These are phyloP conservation scores for Anarrhichthys ocellatus DNA, from an alignment of 2,113 vertebrate genomes.

Conservation along the genomic window DNA sequence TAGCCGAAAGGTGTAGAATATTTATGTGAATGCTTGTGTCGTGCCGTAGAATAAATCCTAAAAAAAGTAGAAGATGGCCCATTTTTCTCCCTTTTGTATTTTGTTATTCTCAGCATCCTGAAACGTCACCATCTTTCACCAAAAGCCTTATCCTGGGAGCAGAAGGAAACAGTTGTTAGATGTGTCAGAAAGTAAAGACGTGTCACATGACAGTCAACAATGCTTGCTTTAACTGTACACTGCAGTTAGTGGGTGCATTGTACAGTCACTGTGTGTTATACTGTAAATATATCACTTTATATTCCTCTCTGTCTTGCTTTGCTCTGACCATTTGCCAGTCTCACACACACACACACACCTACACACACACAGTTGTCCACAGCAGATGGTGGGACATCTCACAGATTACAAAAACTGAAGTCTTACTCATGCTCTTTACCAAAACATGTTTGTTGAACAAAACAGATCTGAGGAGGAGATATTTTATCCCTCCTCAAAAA, in stretches of 20 bases:
- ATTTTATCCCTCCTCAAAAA: not conserved
- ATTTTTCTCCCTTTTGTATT: slow-evolving; percentile 15
- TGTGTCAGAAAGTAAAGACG: not conserved
- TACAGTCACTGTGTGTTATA: not conserved
- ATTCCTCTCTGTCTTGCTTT: not conserved
- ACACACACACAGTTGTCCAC: slow-evolving; percentile 11
- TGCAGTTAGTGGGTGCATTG: not conserved
- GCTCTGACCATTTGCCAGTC: not conserved
- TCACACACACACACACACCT: not conserved
- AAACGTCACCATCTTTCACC: slow-evolving; percentile 12
- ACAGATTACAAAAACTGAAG: slow-evolving; percentile 27
- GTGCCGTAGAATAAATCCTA: slow-evolving; percentile 11
- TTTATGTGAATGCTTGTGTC: slow-evolving; percentile 2
- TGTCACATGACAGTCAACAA: not conserved
- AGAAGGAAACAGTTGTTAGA: not conserved
- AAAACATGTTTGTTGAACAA: slow-evolving; percentile 26
- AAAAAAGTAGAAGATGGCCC: slow-evolving; percentile 33
- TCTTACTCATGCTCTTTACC: slow-evolving; percentile 25
- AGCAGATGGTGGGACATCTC: slow-evolving; percentile 51
- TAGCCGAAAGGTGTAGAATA: not conserved
- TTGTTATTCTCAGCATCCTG: slow-evolving; percentile 22
- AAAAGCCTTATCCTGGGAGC: slow-evolving; percentile 16
- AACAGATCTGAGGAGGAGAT: slow-evolving; percentile 16
- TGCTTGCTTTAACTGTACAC: not conserved
- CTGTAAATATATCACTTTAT: not conserved